Conservation (phyloP, 2,113 vertebrate species). For the Macquaria australasica region DNA sequence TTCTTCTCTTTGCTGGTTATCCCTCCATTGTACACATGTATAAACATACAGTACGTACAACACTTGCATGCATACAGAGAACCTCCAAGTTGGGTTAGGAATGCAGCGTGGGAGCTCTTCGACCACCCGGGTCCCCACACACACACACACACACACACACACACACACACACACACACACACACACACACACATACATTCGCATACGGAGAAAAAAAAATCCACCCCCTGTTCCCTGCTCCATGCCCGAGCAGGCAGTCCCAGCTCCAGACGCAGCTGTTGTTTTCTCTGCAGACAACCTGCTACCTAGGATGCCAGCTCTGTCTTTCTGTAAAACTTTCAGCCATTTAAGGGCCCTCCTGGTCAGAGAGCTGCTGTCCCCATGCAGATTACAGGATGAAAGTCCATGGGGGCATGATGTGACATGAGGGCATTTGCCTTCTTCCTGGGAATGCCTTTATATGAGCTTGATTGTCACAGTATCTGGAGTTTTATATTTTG, state of each 20-base stretch:
- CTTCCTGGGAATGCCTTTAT: background rate
- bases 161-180: conserved; percentile 1
- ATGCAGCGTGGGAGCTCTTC: conserved; percentile 60
- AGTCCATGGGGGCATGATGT: conserved; percentile 22
- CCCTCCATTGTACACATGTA: background rate
- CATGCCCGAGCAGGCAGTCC: conserved; percentile 54
- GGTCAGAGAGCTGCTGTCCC: conserved; percentile 22
- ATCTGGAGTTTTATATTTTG: background rate
- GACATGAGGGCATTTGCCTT: background rate
- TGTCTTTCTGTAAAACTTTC: conserved; percentile 44
- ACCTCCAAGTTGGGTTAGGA: conserved; percentile 52
- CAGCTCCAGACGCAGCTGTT: conserved; percentile 76
- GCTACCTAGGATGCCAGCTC: conserved; percentile 68
- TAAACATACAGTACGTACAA: conserved; percentile 7
- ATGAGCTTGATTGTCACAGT: background rate
- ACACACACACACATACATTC: background rate
- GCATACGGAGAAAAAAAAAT: background rate
- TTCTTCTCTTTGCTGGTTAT: background rate
- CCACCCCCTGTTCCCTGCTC: conserved; percentile 42
- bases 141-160: background rate
- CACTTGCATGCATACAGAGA: conserved; percentile 21
- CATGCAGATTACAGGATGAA: conserved; percentile 19
- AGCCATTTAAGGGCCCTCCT: conserved; percentile 33
- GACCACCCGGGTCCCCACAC: conserved; percentile 45
- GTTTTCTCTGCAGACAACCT: conserved; percentile 75